Percentiles rank a stretch among this genome's conserved stretches.
These are phyloP conservation scores for Siniperca obscura DNA, from an alignment of 2,797 vertebrate genomes.

Conservation along the genomic window DNA sequence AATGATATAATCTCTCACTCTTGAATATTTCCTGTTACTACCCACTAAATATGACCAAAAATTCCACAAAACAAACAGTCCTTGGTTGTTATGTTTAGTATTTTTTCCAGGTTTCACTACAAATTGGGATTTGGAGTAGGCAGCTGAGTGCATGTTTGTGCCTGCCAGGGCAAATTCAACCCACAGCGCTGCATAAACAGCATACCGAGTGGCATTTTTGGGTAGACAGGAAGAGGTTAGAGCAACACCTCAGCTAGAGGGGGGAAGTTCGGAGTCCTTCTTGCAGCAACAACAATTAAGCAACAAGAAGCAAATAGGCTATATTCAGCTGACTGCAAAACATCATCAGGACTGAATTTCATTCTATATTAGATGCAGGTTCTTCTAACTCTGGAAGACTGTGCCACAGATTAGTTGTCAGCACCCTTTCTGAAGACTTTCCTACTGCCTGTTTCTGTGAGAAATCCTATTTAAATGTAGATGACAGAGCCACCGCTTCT, in stretches of 20 bases:
- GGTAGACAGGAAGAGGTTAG: conserved; percentile 75
- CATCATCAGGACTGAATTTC: background rate
- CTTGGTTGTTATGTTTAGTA: background rate
- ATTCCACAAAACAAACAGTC: conserved; percentile 3
- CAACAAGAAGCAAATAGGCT: conserved; percentile 30
- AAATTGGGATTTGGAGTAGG: background rate
- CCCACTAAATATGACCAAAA: conserved; percentile 8
- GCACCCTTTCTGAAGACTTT: conserved; percentile 1
- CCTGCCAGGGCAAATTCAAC: conserved; percentile 19
- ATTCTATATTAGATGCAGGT: background rate
- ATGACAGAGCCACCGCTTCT: conserved; percentile 59
- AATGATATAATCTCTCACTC: conserved; percentile 35
- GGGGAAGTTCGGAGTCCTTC: conserved; percentile 13
- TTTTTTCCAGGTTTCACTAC: conserved; percentile 2
- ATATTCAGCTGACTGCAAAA: conserved; percentile 17
- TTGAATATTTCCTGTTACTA: conserved; percentile 37
- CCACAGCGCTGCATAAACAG: conserved; percentile 39
- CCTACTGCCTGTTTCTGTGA: conserved; percentile 12
- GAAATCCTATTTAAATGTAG: conserved; percentile 69
- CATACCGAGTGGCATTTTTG: conserved; percentile 59
- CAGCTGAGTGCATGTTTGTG: conserved; percentile 15
- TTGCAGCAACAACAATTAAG: conserved; percentile 50
- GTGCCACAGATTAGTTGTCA: conserved; percentile 29
- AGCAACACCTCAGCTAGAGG: conserved; percentile 46
- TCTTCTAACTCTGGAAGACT: background rate